phyloP scores from a whole-genome alignment of 2,113 vertebrate species.

The Nestor notabilis region DNA sequence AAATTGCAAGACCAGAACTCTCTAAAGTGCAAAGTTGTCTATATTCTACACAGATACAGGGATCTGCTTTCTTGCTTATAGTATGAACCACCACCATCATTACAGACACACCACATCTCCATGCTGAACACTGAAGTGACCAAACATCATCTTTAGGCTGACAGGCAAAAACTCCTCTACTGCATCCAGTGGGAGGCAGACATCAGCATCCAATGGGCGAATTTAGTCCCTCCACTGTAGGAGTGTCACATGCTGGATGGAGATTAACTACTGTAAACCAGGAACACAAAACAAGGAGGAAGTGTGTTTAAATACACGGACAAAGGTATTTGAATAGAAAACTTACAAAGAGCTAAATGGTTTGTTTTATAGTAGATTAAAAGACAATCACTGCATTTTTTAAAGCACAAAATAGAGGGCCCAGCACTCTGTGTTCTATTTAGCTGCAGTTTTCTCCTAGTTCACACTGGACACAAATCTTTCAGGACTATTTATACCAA shows the following conservation, averaged over 20 bases:
- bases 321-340: neutral
- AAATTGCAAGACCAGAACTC: neutral
- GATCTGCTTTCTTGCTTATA: neutral
- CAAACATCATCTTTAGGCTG: neutral
- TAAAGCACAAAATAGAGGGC: conserved; percentile 25
- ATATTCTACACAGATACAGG: neutral
- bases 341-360: neutral
- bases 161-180: neutral
- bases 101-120: neutral
- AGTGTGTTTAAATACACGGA: neutral
- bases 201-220: neutral
- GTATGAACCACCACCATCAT: neutral
- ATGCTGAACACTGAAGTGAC: neutral
- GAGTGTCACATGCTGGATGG: neutral
- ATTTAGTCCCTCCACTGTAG: neutral
- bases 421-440: neutral
- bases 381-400: neutral
- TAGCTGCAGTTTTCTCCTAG: neutral
- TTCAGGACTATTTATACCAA: conserved; percentile 45
- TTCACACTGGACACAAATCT: neutral
- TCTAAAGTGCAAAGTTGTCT: conserved; percentile 30
- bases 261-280: neutral
- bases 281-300: neutral
- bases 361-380: neutral
- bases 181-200: neutral